Evolutionary conservation across 2,888 invertebrate species (phyloP).

Genomic region (Epicampocera succincta): DNA sequence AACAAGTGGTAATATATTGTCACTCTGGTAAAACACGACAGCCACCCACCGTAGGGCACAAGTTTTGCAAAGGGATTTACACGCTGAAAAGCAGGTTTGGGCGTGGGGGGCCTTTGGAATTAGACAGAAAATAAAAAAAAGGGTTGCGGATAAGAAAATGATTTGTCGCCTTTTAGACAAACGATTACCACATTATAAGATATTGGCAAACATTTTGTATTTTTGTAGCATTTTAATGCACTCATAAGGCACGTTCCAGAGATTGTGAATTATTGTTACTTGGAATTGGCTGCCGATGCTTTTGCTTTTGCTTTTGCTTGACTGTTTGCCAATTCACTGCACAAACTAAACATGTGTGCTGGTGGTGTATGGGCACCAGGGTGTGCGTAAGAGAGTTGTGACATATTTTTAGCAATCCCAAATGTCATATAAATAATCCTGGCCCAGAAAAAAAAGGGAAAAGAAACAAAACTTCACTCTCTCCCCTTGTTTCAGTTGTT

Average conservation of each 20-base stretch:
- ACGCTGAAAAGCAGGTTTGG: neutral
- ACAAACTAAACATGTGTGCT: constrained; percentile 56
- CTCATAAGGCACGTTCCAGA: constrained; percentile 66
- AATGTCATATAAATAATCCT: constrained; percentile 79
- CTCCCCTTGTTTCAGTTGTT: constrained; percentile 42
- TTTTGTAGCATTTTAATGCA: constrained; percentile 61
- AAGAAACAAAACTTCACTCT: constrained; percentile 6
- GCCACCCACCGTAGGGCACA: constrained; percentile 29
- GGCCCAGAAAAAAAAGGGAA: constrained; percentile 3
- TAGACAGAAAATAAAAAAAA: constrained; percentile 4
- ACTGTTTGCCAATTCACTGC: constrained; percentile 58
- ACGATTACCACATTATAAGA: constrained; percentile 80
- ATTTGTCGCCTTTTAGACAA: constrained; percentile 81
- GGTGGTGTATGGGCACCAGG: constrained; percentile 14
- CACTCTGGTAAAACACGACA: constrained; percentile 65
- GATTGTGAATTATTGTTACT: constrained; percentile 66
- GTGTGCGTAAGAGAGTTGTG: constrained; percentile 72
- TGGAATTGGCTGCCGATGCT: constrained; percentile 45
- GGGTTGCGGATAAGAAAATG: constrained; percentile 73
- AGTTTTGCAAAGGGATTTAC: constrained; percentile 57
- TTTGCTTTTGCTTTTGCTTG: constrained; percentile 16
- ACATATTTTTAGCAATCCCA: constrained; percentile 78
- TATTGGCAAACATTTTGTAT: constrained; percentile 65
- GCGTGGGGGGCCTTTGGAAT: neutral
- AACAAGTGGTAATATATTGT: constrained; percentile 67